Evolutionary conservation across 2,888 invertebrate genomes (phyloP).

Genomic region (Perizoma affinitatum): DNA sequence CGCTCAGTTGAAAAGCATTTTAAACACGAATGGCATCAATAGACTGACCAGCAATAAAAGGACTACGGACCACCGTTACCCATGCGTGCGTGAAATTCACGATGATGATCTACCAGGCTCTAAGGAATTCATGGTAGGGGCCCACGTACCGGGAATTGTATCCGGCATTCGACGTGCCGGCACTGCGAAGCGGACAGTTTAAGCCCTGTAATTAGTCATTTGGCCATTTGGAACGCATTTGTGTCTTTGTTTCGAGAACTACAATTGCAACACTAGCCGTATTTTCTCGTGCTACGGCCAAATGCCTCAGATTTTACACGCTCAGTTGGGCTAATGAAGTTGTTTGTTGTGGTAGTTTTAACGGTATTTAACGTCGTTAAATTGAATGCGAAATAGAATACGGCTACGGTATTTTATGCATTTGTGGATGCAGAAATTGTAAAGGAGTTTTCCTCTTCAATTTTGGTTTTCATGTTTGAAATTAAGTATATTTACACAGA

Average conservation of each 20-base stretch:
- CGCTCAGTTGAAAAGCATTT: neutral
- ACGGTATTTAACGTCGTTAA: slow-evolving; percentile 31
- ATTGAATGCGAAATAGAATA: slow-evolving; percentile 31
- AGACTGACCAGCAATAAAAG: slow-evolving; percentile 1
- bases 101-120: slow-evolving; percentile 32
- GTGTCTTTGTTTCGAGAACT: slow-evolving; percentile 34
- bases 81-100: slow-evolving; percentile 28
- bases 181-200: slow-evolving; percentile 43
- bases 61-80: slow-evolving; percentile 13
- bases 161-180: slow-evolving; percentile 48
- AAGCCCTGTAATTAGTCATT: slow-evolving; percentile 55
- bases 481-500: no score
- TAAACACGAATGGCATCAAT: neutral
- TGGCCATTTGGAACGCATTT: slow-evolving; percentile 34
- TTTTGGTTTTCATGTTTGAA: no score
- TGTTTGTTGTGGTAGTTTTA: slow-evolving; percentile 25
- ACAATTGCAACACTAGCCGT: slow-evolving; percentile 5
- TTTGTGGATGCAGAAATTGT: slow-evolving; percentile 1
- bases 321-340: slow-evolving; percentile 31
- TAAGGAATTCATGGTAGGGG: slow-evolving; percentile 30
- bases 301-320: slow-evolving; percentile 21
- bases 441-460: no score
- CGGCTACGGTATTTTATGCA: slow-evolving; percentile 10
- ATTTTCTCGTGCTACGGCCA: neutral
- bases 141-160: slow-evolving; percentile 47